Percentiles rank a stretch among this genome's conserved stretches.
Conservation (phyloP, 2,113 vertebrate genomes). For the Pachyramphus minor region DNA sequence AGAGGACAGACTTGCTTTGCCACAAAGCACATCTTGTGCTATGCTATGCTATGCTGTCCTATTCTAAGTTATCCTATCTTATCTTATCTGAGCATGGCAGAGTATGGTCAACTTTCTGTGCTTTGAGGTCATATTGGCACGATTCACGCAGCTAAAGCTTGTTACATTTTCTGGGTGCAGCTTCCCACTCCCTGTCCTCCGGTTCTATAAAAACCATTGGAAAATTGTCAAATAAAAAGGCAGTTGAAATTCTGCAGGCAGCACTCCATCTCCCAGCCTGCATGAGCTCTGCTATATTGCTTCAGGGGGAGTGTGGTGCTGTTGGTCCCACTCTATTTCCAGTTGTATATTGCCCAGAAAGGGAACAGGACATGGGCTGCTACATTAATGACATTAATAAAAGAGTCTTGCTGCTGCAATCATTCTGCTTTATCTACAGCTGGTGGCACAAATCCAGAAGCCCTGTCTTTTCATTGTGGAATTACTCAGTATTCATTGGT, state of each 20-base stretch:
- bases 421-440: neutral
- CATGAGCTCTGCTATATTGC: neutral
- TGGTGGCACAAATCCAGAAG: neutral
- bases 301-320: neutral
- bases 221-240: neutral
- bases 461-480: neutral
- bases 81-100: neutral
- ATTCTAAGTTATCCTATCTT: neutral
- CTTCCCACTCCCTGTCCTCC: neutral
- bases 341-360: neutral
- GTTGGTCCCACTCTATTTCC: neutral
- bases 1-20: neutral
- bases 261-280: neutral
- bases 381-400: neutral
- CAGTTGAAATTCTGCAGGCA: neutral
- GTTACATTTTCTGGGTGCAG: neutral
- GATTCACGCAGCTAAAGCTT: neutral
- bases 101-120: neutral
- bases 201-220: neutral
- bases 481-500: neutral
- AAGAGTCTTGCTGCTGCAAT: neutral
- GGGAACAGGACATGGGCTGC: neutral
- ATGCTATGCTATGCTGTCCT: neutral
- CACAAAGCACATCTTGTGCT: neutral
- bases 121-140: neutral